phyloP scores from a whole-genome alignment of 2,113 vertebrate genomes.

The Candoia aspera region DNA sequence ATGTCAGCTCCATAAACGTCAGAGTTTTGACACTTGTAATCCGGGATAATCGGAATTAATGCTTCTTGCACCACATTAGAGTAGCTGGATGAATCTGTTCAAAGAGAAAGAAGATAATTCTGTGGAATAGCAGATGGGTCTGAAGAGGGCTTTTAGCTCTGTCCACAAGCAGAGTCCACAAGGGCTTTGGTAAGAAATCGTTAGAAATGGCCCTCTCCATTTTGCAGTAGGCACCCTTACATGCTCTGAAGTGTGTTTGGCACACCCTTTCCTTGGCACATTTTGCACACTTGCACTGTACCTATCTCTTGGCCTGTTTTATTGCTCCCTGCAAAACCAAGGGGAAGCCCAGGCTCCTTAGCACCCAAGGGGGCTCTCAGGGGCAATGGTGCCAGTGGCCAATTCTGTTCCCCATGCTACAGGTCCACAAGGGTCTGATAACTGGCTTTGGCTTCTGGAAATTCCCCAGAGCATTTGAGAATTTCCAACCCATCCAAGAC shows the following conservation, averaged over 20 bases:
- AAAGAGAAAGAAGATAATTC: slow-evolving; percentile 40
- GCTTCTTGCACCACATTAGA: slow-evolving; percentile 81
- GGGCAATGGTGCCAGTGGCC: no score
- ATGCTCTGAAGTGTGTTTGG: not conserved
- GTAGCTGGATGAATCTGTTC: slow-evolving; percentile 76
- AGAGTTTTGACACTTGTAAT: slow-evolving; percentile 79
- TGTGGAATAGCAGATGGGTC: not conserved
- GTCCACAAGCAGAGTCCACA: not conserved
- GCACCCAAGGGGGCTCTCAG: no score
- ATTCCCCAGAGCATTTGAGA: no score
- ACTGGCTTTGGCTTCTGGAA: no score
- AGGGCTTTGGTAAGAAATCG: not conserved
- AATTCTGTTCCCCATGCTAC: no score
- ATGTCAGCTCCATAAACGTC: slow-evolving; percentile 87
- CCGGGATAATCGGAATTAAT: slow-evolving; percentile 77
- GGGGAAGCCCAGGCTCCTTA: no score
- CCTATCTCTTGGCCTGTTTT: no score
- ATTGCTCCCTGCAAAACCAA: no score
- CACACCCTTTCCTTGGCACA: no score
- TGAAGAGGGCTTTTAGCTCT: not conserved
- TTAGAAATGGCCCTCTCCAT: not conserved
- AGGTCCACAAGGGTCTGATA: no score
- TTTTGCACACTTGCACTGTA: no score
- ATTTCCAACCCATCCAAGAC: no score
- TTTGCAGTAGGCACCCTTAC: not conserved